Evolutionary conservation across 1,140 invertebrate genomes (phyloP).

Genomic region (Sesamia nonagrioides): DNA sequence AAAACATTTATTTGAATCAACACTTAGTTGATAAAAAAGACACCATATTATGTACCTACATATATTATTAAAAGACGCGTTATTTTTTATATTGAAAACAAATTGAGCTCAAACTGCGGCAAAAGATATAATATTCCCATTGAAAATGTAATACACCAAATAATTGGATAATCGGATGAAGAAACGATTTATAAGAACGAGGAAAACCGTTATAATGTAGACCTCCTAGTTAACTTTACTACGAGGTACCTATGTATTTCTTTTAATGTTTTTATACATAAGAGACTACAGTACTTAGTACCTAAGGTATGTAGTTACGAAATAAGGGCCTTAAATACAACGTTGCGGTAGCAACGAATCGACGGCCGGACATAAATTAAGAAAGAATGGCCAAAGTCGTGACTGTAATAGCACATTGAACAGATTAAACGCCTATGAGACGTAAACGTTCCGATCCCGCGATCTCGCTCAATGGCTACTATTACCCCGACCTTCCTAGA

Average conservation of each 20-base stretch:
- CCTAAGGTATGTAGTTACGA: neutral
- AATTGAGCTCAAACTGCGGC: constrained; percentile 15
- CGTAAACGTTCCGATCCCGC: constrained; percentile 63
- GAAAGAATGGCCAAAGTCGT: constrained; percentile 77
- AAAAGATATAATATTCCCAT: constrained; percentile 16
- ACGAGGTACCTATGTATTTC: constrained; percentile 1
- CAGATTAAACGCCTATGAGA: constrained; percentile 74
- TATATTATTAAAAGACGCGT: too few relatives aligned
- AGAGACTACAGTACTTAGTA: neutral
- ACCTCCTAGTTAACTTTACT: neutral
- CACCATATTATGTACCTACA: constrained; percentile 9
- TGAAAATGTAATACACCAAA: constrained; percentile 18
- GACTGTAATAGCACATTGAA: constrained; percentile 77
- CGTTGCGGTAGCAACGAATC: constrained; percentile 42
- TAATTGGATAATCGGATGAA: constrained; percentile 26
- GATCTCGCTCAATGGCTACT: constrained; percentile 49
- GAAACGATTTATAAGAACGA: neutral
- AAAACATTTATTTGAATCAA: neutral
- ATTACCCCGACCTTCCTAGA: constrained; percentile 3
- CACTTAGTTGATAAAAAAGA: neutral
- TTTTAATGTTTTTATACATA: constrained; percentile 3
- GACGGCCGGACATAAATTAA: constrained; percentile 72
- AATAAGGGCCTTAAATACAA: constrained; percentile 2
- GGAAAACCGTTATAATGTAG: constrained; percentile 10
- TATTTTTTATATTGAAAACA: too few relatives aligned